Evolutionary conservation across 2,888 invertebrate genomes (phyloP), one percentile per base, ranked within the genome.

Genomic region (Calameuta pallipes): DNA sequence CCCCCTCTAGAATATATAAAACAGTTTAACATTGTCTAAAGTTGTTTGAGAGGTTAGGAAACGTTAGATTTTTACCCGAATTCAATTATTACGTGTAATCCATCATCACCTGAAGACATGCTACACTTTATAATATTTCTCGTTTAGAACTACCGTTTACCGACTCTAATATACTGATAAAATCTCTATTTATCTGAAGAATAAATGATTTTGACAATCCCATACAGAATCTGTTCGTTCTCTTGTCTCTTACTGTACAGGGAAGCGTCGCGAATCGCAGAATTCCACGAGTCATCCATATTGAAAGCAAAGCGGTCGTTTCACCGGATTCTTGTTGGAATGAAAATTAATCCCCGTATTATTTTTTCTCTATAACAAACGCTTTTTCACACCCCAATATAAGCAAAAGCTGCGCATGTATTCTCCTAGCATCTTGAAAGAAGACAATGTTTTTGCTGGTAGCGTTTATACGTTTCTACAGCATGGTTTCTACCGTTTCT

Each of bases 1-100:
- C 98, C 98, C 23, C 98, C 98, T 71, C 97, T 96, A 87, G 91
- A 94, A 88, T 90, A 75, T 31, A 77, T 1, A 71, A 37, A 41
- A 68, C n/a, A 31, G 75, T 71, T 30, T 33, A 41, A 75, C 23
- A 9, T 56, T 56, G 56, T 23, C 23, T 9, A 56, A 56, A 56
- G 2, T 56, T 23, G 23, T 56, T 34, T 31, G 35, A 34, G 34
- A 80, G 75, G 74, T 79, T 75, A 76, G 13, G 35, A 33, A 30
- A 69, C 76, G 69, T 74, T 73, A 23, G 34, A 13, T 35, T 69
- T 75, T 85, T 87, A 90, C 90, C 89, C 87, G 31, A 90, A 90
- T 80, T 89, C 88, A n/a, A 90, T 83, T 0, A 76, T 87, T 31
- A 90, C 56, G 3, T 84, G 80, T 1, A 86, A 74, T 79, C 33